Conservation (phyloP, 2,113 vertebrate species). For the Sinocyclocheilus anshuiensis region DNA sequence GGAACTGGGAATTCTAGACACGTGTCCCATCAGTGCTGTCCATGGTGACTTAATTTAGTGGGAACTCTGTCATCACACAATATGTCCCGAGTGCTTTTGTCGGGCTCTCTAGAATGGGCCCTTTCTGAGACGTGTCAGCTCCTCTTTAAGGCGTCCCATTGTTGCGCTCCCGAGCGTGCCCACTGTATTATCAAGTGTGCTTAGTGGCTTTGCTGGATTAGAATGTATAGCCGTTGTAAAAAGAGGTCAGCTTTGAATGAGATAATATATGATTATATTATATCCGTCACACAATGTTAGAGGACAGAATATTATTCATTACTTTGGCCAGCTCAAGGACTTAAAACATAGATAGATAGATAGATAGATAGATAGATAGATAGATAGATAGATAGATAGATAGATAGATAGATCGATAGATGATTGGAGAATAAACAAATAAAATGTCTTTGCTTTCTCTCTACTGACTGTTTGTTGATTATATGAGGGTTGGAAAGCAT, state of each 20-base stretch:
- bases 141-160: constrained; percentile 60
- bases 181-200: constrained; percentile 60
- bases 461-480: background rate
- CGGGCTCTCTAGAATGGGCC: constrained; percentile 54
- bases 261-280: constrained; percentile 49
- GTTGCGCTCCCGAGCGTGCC: constrained; percentile 51
- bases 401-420: no score
- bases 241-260: constrained; percentile 44
- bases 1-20: constrained; percentile 55
- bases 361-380: no score
- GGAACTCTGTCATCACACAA: constrained; percentile 55
- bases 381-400: no score
- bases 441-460: background rate
- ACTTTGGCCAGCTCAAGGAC: background rate
- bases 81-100: constrained; percentile 58
- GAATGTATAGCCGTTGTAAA: constrained; percentile 45
- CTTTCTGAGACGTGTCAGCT: constrained; percentile 61
- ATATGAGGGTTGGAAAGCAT: background rate
- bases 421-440: background rate
- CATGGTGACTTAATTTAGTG: constrained; percentile 51
- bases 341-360: no score
- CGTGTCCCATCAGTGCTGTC: constrained; percentile 54
- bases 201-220: constrained; percentile 51
- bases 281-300: constrained; percentile 9
- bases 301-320: constrained; percentile 42